Evolutionary conservation across 2,888 invertebrate species (phyloP).

Genomic region (Choreutis nemorana): DNA sequence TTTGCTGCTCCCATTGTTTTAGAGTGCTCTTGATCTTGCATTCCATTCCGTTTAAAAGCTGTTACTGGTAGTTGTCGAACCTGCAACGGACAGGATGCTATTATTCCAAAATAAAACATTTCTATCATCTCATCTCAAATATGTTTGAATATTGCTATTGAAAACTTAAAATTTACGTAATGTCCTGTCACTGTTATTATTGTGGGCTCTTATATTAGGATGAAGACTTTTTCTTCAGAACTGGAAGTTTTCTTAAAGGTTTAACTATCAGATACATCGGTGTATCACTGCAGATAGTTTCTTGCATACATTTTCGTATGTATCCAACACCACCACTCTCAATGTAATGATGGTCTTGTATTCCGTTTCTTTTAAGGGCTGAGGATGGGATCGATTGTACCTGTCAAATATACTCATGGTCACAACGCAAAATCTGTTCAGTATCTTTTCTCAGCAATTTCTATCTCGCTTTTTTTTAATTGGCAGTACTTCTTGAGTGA

Average conservation of each 20-base stretch:
- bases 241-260: conserved; percentile 44
- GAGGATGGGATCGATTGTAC: conserved; percentile 42
- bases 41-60: conserved; percentile 57
- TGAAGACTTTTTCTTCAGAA: too few relatives aligned
- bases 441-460: conserved; percentile 12
- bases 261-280: conserved; percentile 33
- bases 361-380: conserved; percentile 46
- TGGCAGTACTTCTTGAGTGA: conserved; percentile 38
- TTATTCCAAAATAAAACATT: not conserved
- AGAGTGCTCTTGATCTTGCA: conserved; percentile 56
- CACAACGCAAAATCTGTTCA: not conserved
- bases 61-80: conserved; percentile 43
- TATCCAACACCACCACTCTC: conserved; percentile 45
- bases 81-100: conserved; percentile 40
- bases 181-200: too few relatives aligned
- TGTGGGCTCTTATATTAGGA: too few relatives aligned
- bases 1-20: conserved; percentile 39
- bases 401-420: conserved; percentile 24
- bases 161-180: not conserved
- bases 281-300: conserved; percentile 28
- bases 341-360: conserved; percentile 45
- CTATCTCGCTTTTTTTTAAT: conserved; percentile 33
- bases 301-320: conserved; percentile 43
- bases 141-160: not conserved
- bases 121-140: not conserved